Evolutionary conservation across 2,888 invertebrate genomes (phyloP), one percentile per base, ranked within the genome.

Genomic region (Machimus rusticus): DNA sequence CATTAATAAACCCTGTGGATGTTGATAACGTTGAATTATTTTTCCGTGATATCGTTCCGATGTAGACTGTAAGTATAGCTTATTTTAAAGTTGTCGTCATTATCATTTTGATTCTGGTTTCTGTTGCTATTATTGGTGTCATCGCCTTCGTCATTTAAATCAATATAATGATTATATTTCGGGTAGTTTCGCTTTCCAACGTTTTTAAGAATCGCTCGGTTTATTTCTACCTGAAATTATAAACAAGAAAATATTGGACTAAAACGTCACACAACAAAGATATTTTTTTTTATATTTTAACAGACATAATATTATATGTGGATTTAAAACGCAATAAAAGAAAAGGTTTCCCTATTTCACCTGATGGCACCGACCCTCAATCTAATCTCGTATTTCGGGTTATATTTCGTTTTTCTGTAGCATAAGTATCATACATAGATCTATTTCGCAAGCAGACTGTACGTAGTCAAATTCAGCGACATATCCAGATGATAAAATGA

Each of bases 151-250:
- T 87, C 88, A 19, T 84, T 39, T 74, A 89, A 87, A 39, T 89
- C 89, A 23, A 86, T 66, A 76, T 87, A 85, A 23, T 88, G 86
- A 51, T 88, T 87, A 77, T 88, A 87, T 5, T 6, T 31, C 6
- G 37, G n/a, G 31, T n/a, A 19, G 23, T 23, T 66, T 8, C 87
- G n/a, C 92, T 97, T 97, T 90, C 97, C 97, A 89, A 97, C 95
- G 89, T 94, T 95, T 91, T 96, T 95, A 90, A 97, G 93, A 91
- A 96, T 94, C 89, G 95, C 94, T 87, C 96, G 94, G 93, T 97
- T 97, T 90, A 95, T 95, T 90, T 95, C 95, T 87, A 95, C 94
- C 93, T 95, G 93, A 55, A 85, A 89, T 86, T 84, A 39, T 28
- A 77, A 87, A 89, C 85, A 88, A 87, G 88, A 78, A 16, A 86